Percentiles rank a stretch among this genome's conserved stretches.
Conservation (phyloP, 2,888 invertebrate genomes). For the Lysandra bellargus region DNA sequence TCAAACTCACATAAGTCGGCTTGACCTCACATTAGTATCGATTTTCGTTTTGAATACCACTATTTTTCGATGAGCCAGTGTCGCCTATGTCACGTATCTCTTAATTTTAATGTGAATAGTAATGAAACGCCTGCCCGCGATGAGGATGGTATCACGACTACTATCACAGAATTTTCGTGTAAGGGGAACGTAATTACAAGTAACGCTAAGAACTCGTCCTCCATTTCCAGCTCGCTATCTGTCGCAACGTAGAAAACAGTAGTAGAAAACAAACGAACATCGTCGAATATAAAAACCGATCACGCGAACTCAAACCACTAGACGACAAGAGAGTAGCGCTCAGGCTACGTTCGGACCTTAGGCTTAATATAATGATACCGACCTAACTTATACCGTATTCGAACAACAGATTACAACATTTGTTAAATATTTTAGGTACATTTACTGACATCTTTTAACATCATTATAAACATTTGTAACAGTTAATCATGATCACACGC, state of each 20-base stretch:
- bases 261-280: constrained; percentile 16
- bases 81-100: constrained; percentile 19
- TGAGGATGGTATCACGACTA: constrained; percentile 77
- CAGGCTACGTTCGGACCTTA: constrained; percentile 39
- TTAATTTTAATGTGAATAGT: constrained; percentile 39
- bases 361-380: constrained; percentile 48
- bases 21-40: background rate
- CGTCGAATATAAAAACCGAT: constrained; percentile 10
- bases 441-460: constrained; percentile 43
- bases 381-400: constrained; percentile 38
- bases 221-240: background rate
- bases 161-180: constrained; percentile 78
- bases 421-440: constrained; percentile 39
- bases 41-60: background rate
- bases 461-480: constrained; percentile 45
- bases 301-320: background rate
- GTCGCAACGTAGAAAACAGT: background rate
- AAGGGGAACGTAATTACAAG: constrained; percentile 58
- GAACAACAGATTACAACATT: constrained; percentile 42
- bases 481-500: constrained; percentile 42
- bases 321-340: background rate
- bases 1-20: background rate
- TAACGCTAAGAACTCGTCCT: constrained; percentile 46
- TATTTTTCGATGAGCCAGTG: background rate
- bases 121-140: constrained; percentile 61